Evolutionary conservation across 2,797 vertebrate species (phyloP).

Genomic region (Thalassophryne amazonica): DNA sequence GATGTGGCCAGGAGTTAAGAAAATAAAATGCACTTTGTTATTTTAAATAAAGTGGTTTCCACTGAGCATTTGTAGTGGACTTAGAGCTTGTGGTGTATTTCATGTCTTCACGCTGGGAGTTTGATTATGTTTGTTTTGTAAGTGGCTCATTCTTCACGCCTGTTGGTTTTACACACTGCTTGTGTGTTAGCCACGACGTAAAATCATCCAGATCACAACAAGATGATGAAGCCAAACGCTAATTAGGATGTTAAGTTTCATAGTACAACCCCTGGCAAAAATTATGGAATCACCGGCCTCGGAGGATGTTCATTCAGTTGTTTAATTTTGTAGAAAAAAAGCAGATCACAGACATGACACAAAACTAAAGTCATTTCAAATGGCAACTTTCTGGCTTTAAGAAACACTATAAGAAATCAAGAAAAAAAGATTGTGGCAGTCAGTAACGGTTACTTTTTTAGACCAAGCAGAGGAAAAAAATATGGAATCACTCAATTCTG

Average conservation of each 20-base stretch:
- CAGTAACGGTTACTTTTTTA: too few species aligned
- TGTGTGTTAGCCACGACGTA: slow-evolving; percentile 49
- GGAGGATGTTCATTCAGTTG: too few species aligned
- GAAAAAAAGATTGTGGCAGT: too few species aligned
- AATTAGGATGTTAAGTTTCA: slow-evolving; percentile 73
- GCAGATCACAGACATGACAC: too few species aligned
- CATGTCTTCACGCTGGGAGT: slow-evolving; percentile 16
- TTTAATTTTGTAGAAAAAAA: too few species aligned
- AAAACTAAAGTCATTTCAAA: too few species aligned
- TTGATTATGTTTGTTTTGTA: slow-evolving; percentile 40
- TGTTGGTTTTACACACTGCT: slow-evolving; percentile 23
- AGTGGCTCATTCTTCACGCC: slow-evolving; percentile 35
- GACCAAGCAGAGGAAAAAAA: too few species aligned
- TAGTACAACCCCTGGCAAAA: too few species aligned
- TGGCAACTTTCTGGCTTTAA: too few species aligned
- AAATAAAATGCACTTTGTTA: not conserved
- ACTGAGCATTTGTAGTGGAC: not conserved
- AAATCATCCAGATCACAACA: slow-evolving; percentile 46
- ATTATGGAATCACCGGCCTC: too few species aligned
- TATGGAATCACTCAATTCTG: too few species aligned
- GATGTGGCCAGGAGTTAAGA: not conserved
- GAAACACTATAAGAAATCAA: too few species aligned
- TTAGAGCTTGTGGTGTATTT: slow-evolving; percentile 8
- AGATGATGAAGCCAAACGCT: slow-evolving; percentile 55
- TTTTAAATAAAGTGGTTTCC: slow-evolving; percentile 13